phyloP scores from a whole-genome alignment of 2,797 vertebrate species.

The Echiichthys vipera region DNA sequence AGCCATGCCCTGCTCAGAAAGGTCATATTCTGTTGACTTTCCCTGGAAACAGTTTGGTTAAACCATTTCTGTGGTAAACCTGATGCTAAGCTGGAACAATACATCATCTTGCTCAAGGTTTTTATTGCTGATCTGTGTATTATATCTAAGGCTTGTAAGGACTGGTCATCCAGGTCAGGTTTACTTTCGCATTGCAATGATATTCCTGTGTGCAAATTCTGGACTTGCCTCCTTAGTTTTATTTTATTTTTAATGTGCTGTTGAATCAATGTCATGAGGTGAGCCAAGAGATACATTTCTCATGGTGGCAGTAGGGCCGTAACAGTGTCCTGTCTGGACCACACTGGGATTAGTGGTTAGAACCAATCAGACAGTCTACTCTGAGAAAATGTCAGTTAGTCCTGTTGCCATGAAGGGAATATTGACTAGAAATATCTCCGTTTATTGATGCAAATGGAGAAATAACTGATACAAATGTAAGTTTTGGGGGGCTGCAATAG shows the following conservation, averaged over 20 bases:
- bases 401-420: not conserved
- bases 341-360: conserved; percentile 5
- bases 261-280: not conserved
- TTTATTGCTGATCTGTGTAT: conserved; percentile 30
- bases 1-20: not conserved
- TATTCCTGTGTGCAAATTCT: not conserved
- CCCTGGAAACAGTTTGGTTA: not conserved
- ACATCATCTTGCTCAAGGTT: conserved; percentile 20
- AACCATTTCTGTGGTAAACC: conserved; percentile 5
- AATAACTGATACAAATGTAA: not conserved
- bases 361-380: conserved; percentile 1
- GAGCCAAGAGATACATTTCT: conserved; percentile 11
- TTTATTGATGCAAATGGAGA: conserved; percentile 9
- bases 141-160: conserved; percentile 16
- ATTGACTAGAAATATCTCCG: not conserved
- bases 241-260: not conserved
- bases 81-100: conserved; percentile 1
- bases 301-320: not conserved
- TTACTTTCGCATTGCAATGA: conserved; percentile 16
- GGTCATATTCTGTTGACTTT: not conserved
- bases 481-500: conserved; percentile 7
- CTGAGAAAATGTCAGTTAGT: too few relatives aligned
- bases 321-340: conserved; percentile 38
- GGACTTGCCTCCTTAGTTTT: not conserved
- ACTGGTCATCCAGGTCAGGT: conserved; percentile 35